These are phyloP conservation scores for Montipora efflorescens DNA, from an alignment of 64 coral and sea anemone species.

Conservation along the genomic window DNA sequence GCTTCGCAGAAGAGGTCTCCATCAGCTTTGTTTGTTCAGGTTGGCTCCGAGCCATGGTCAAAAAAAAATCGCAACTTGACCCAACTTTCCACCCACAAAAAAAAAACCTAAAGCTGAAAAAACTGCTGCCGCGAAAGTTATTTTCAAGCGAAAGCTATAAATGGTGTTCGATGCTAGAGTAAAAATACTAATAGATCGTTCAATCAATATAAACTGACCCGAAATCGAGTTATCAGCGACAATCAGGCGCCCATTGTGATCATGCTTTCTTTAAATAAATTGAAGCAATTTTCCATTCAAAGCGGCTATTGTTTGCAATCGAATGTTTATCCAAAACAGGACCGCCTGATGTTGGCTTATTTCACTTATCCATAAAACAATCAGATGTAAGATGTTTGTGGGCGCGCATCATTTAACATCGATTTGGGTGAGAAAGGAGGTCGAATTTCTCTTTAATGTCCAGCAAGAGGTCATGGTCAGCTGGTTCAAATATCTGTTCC, in stretches of 20 bases:
- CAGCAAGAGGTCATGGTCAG: no score
- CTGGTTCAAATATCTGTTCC: no score
- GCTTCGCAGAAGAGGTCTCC: constrained; percentile 1
- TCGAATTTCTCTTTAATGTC: no score
- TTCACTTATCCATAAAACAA: not conserved
- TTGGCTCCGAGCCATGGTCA: not conserved
- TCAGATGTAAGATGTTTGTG: no score
- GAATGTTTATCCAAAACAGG: constrained; percentile 28
- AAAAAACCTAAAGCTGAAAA: no score
- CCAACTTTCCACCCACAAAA: no score
- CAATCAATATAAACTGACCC: constrained; percentile 35
- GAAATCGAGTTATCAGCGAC: constrained; percentile 34
- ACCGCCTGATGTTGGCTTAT: constrained; percentile 1
- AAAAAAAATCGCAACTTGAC: no score
- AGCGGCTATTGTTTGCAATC: constrained; percentile 2
- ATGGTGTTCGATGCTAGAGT: not conserved
- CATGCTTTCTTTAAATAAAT: constrained; percentile 9
- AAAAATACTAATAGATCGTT: not conserved
- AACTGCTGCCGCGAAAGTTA: not conserved
- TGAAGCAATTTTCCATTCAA: constrained; percentile 22
- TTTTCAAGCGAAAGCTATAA: not conserved
- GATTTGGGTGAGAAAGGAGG: no score
- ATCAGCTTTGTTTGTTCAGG: constrained; percentile 21
- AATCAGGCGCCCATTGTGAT: constrained; percentile 23
- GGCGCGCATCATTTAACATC: no score